Conservation (phyloP, 2,888 invertebrate genomes). For the Sturmia bella region DNA sequence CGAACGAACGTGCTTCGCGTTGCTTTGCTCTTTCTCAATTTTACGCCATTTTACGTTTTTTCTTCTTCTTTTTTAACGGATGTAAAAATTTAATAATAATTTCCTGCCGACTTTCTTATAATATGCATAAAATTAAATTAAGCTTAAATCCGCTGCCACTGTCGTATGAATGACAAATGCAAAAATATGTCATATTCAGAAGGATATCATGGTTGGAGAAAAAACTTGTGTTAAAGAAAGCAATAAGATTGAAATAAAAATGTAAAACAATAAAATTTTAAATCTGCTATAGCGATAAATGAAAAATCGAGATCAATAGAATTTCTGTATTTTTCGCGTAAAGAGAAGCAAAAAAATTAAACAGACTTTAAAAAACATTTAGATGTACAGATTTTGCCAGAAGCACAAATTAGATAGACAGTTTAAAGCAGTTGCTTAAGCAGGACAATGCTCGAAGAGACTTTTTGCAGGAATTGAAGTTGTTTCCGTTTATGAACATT, state of each 20-base stretch:
- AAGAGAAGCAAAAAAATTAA: background rate
- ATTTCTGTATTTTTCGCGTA: background rate
- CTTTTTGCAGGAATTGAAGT: no score
- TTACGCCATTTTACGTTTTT: background rate
- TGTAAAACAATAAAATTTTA: background rate
- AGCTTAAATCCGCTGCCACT: slow-evolving; percentile 56
- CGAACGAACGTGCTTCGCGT: background rate
- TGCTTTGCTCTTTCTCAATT: background rate
- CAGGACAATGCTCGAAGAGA: no score
- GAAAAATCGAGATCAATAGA: slow-evolving; percentile 59
- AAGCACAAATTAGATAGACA: slow-evolving; percentile 36
- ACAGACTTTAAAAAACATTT: background rate
- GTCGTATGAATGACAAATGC: background rate
- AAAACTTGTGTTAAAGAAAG: slow-evolving; percentile 57
- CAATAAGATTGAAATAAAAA: no score
- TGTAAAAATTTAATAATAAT: slow-evolving; percentile 65
- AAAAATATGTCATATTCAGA: slow-evolving; percentile 38
- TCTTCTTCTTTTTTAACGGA: slow-evolving; percentile 43
- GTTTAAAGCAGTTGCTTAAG: slow-evolving; percentile 31
- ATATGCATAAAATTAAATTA: slow-evolving; percentile 65
- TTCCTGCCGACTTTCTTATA: slow-evolving; percentile 55
- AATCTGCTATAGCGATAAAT: slow-evolving; percentile 22
- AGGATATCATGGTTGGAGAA: slow-evolving; percentile 5
- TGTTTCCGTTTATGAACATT: no score
- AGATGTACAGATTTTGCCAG: background rate